phyloP scores from a whole-genome alignment of 2,797 vertebrate species.

The Moxostoma hubbsi region DNA sequence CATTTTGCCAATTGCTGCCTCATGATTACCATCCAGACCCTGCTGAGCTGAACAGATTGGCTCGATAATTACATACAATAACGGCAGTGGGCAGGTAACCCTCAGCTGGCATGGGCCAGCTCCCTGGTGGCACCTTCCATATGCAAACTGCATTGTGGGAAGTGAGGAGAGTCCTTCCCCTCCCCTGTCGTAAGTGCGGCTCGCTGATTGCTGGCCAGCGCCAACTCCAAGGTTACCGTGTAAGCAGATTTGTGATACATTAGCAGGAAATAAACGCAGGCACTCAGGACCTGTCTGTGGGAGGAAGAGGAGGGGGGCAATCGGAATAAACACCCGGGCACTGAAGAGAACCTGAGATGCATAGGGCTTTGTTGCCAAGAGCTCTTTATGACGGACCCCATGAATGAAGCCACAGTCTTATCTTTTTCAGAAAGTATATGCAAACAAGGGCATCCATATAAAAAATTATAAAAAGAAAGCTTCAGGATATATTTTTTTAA shows the following conservation, averaged over 20 bases:
- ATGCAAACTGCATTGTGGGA: conserved; percentile 88
- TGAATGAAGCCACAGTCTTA: conserved; percentile 40
- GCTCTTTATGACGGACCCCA: conserved; percentile 39
- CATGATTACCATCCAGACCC: conserved; percentile 91
- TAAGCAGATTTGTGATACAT: conserved; percentile 90
- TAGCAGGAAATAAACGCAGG: conserved; percentile 88
- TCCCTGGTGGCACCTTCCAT: conserved; percentile 91
- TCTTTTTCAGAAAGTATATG: conserved; percentile 25
- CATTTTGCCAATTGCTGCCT: conserved; percentile 89
- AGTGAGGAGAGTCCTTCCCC: conserved; percentile 80
- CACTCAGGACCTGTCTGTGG: conserved; percentile 80
- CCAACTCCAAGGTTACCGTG: conserved; percentile 85
- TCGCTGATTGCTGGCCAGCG: conserved; percentile 81
- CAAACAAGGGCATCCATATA: conserved; percentile 10
- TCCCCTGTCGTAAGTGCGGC: conserved; percentile 74
- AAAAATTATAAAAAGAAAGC: neutral
- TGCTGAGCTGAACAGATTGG: conserved; percentile 98
- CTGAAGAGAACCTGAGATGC: conserved; percentile 37
- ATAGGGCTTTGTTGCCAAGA: conserved; percentile 44
- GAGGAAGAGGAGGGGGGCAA: conserved; percentile 49
- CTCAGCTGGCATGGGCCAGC: conserved; percentile 88
- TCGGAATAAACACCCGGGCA: conserved; percentile 42
- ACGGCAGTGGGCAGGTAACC: conserved; percentile 92
- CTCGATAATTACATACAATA: conserved; percentile 98
- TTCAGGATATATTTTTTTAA: neutral